phyloP scores from a whole-genome alignment of 2,113 vertebrate genomes.

The Trinectes maculatus region DNA sequence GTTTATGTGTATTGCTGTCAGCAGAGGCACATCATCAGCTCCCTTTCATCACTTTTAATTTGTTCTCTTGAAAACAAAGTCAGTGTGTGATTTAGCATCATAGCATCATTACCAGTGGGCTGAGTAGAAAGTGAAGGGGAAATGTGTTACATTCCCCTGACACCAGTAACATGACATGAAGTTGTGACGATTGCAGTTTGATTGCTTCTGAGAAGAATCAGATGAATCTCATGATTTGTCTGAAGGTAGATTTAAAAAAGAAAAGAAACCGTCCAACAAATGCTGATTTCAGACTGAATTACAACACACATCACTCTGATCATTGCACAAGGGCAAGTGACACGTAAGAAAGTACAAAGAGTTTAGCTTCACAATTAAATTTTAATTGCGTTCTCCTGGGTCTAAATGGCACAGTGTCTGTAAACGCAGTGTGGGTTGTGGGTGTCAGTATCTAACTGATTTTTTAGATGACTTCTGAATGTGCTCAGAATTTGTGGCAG shows the following conservation, averaged over 20 bases:
- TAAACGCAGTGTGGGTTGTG: conserved; percentile 35
- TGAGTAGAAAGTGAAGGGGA: conserved; percentile 30
- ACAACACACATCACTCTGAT: conserved; percentile 31
- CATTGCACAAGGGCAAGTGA: conserved; percentile 34
- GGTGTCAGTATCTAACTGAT: conserved; percentile 51
- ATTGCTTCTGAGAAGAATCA: conserved; percentile 51
- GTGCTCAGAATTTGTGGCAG: conserved; percentile 50
- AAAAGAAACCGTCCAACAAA: conserved; percentile 10
- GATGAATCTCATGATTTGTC: conserved; percentile 31
- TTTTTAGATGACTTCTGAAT: conserved; percentile 63
- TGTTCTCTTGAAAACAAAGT: conserved; percentile 13
- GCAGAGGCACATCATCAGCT: background rate
- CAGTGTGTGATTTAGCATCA: conserved; percentile 11
- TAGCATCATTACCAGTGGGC: conserved; percentile 22
- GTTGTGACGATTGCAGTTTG: conserved; percentile 48
- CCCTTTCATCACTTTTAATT: conserved; percentile 5
- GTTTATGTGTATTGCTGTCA: conserved; percentile 12
- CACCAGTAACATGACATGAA: conserved; percentile 41
- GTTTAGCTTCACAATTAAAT: conserved; percentile 52
- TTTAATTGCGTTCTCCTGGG: conserved; percentile 59
- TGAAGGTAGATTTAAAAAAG: background rate
- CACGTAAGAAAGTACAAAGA: conserved; percentile 31
- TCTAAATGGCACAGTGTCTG: conserved; percentile 50
- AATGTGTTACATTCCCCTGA: conserved; percentile 5
- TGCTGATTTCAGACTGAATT: conserved; percentile 25